These are phyloP conservation scores for Poecilus cupreus DNA, from an alignment of 2,888 invertebrate species.

Conservation along the genomic window DNA sequence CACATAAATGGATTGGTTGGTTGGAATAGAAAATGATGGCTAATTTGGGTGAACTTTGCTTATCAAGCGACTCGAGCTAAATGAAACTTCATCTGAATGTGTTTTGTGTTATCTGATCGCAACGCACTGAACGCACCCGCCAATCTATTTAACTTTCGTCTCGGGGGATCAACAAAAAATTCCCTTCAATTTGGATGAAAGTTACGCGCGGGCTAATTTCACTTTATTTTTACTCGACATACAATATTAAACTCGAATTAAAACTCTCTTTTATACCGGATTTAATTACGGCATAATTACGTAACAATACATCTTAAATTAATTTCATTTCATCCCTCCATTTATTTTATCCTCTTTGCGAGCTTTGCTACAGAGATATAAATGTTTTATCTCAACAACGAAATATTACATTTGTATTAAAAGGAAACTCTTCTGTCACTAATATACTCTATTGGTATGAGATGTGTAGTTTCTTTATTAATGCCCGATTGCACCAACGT, in stretches of 20 bases:
- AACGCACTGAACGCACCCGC: no score
- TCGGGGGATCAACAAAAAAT: slow-evolving; percentile 3
- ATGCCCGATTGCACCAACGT: no score
- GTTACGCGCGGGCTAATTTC: neutral
- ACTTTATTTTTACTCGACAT: slow-evolving; percentile 7
- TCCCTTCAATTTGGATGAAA: neutral
- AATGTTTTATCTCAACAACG: neutral
- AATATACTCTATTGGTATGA: no score
- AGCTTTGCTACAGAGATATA: neutral
- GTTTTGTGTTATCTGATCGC: slow-evolving; percentile 6
- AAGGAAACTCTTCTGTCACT: no score
- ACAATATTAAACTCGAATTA: slow-evolving; percentile 5
- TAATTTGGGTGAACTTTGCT: no score
- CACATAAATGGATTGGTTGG: no score
- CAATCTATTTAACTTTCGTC: slow-evolving; percentile 22
- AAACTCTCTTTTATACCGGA: neutral
- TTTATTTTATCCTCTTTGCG: neutral
- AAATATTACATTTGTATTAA: no score
- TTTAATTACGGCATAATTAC: slow-evolving; percentile 14
- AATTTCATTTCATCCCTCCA: neutral
- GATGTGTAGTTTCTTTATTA: no score
- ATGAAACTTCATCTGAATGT: neutral
- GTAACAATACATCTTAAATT: neutral
- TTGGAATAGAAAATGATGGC: no score
- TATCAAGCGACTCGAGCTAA: no score